Evolutionary conservation across 1,140 invertebrate genomes (phyloP), one percentile per base, ranked within the genome.

Genomic region (Drosophila gunungcola): DNA sequence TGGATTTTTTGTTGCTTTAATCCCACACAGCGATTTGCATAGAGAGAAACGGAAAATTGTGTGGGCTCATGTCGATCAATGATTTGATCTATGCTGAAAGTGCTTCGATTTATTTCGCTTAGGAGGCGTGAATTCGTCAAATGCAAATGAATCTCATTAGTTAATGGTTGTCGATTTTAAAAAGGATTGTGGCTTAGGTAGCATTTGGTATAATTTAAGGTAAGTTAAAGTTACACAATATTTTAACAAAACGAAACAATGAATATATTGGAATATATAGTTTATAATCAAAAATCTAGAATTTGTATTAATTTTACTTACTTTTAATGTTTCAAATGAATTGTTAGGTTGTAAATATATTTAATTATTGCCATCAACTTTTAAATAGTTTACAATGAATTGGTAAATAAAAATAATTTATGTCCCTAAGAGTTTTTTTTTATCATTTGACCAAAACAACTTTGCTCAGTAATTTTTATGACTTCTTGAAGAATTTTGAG

Each of bases 391-490:
- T 54, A 53, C 13, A 25, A 13, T 16, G 32, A 67, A 65, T 5
- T 38, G 9, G 45, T 68, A 53, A 69, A 54, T 65, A n/a, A 21
- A 62, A 39, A 10, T 11, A 53, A 69, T 36, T 70, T 25, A 69
- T 55, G 29, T 32, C 41, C 3, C 10, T 12, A 4, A 39, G 10
- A 45, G n/a, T 49, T 13, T 42, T 16, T 32, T n/a, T n/a, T n/a
- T n/a, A 25, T 6, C 21, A 55, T 39, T 39, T 39, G 6, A 41
- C 38, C 56, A 49, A 43, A 36, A 32, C 12, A 68, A n/a, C 16
- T 38, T 45, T n/a, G 27, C 34, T 36, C 45, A 57, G 48, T 16
- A 32, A 57, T 72, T 86, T 86, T 86, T 55, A 86, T 60, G 78
- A 70, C 58, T 82, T 81, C 64, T 68, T 79, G 21, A 61, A 69